Conservation (phyloP, 1,140 invertebrate genomes). For the Thalassaphorura encarpata region DNA sequence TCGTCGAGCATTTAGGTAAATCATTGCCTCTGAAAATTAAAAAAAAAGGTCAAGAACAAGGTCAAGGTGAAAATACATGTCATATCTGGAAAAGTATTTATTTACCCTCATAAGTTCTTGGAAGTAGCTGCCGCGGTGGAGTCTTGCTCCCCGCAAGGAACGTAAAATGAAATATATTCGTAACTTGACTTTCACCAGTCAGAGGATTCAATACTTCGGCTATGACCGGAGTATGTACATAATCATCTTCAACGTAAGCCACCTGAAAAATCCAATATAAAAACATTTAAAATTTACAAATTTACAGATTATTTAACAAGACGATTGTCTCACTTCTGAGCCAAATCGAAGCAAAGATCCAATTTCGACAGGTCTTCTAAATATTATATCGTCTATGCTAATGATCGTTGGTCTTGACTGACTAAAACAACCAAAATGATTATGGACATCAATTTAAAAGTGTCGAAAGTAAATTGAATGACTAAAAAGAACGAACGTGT, state of each 20-base stretch:
- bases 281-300: too few relatives aligned
- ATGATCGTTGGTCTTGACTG: conserved; percentile 49
- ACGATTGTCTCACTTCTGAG: conserved; percentile 42
- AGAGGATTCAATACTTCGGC: conserved; percentile 56
- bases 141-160: conserved; percentile 37
- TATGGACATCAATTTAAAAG: too few relatives aligned
- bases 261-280: conserved; percentile 40
- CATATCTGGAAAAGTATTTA: neutral
- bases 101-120: conserved; percentile 56
- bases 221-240: conserved; percentile 53
- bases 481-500: conserved; percentile 41
- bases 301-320: too few relatives aligned
- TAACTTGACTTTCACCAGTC: conserved; percentile 48
- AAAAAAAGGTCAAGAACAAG: conserved; percentile 11
- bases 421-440: too few relatives aligned
- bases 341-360: conserved; percentile 58
- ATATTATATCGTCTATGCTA: conserved; percentile 61
- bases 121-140: conserved; percentile 41
- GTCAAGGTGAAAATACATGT: conserved; percentile 8
- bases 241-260: conserved; percentile 53
- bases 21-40: conserved; percentile 52
- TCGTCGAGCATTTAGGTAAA: conserved; percentile 60
- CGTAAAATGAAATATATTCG: conserved; percentile 70
- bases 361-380: conserved; percentile 59
- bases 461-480: neutral